Evolutionary conservation across 1,140 invertebrate genomes (phyloP).

Genomic region (Leptinotarsa undecemlineata): DNA sequence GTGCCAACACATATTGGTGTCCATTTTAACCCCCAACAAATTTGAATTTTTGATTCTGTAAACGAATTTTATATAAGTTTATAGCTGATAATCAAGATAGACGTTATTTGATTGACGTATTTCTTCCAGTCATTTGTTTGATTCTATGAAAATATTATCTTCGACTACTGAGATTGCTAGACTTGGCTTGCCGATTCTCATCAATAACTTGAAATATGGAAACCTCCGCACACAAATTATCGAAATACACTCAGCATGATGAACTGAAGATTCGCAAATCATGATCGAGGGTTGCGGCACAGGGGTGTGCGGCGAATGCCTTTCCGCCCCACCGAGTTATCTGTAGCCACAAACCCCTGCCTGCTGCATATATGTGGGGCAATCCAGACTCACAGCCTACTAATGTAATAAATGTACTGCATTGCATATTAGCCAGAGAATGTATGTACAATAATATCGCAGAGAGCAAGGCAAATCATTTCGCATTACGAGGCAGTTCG

Average conservation of each 20-base stretch:
- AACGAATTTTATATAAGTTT: too few relatives aligned
- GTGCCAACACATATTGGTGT: too few relatives aligned
- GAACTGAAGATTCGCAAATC: slow-evolving; percentile 28
- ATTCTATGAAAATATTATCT: too few relatives aligned
- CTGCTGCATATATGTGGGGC: slow-evolving; percentile 33
- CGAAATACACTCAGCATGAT: slow-evolving; percentile 25
- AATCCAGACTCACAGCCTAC: slow-evolving; percentile 37
- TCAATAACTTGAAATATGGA: too few relatives aligned
- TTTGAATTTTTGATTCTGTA: too few relatives aligned
- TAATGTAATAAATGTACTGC: slow-evolving; percentile 47
- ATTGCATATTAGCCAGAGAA: slow-evolving; percentile 42
- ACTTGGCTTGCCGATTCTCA: too few relatives aligned
- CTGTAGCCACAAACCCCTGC: slow-evolving; percentile 35
- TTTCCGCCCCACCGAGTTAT: slow-evolving; percentile 36
- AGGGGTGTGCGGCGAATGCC: background rate
- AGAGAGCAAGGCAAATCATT: slow-evolving; percentile 14
- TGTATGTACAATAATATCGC: slow-evolving; percentile 40
- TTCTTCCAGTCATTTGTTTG: too few relatives aligned
- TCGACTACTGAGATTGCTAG: too few relatives aligned
- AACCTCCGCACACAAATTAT: background rate
- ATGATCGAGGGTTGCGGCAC: slow-evolving; percentile 11
- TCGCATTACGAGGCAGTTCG: slow-evolving; percentile 12
- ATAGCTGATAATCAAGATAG: too few relatives aligned
- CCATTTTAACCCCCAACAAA: too few relatives aligned
- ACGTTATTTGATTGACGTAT: too few relatives aligned